Conservation (phyloP, 1,140 invertebrate genomes). For the Protaetia brevitarsis region DNA sequence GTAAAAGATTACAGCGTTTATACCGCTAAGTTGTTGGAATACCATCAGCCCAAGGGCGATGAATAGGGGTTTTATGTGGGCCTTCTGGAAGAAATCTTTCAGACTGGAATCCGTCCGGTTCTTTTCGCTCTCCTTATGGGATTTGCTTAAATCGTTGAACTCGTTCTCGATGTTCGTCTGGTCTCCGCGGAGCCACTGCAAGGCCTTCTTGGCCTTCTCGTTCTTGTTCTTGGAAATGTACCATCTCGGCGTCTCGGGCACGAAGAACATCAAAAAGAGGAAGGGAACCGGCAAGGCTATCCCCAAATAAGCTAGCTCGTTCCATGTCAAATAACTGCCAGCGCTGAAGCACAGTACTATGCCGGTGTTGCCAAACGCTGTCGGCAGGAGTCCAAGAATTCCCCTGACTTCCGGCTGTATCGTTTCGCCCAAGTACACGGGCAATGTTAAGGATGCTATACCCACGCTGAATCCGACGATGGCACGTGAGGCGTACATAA, state of each 20-base stretch:
- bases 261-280: constrained; percentile 71
- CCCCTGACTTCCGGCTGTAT: constrained; percentile 89
- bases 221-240: constrained; percentile 71
- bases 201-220: constrained; percentile 67
- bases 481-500: constrained; percentile 71
- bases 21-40: constrained; percentile 77
- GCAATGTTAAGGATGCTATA: constrained; percentile 77
- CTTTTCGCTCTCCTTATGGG: constrained; percentile 65
- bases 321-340: constrained; percentile 76
- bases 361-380: constrained; percentile 85
- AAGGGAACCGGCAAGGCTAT: constrained; percentile 73
- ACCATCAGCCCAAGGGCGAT: constrained; percentile 67
- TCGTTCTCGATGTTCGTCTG: constrained; percentile 73
- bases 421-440: constrained; percentile 91
- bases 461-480: constrained; percentile 84
- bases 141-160: constrained; percentile 71
- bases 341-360: constrained; percentile 74
- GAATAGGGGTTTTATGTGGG: constrained; percentile 56
- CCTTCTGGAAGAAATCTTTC: constrained; percentile 63
- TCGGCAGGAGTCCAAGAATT: constrained; percentile 79
- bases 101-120: constrained; percentile 55
- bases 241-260: constrained; percentile 90
- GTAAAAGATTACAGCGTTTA: constrained; percentile 79
- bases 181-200: constrained; percentile 76
- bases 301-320: constrained; percentile 73